phyloP scores from a whole-genome alignment of 2,113 vertebrate species.

The Propithecus coquereli region DNA sequence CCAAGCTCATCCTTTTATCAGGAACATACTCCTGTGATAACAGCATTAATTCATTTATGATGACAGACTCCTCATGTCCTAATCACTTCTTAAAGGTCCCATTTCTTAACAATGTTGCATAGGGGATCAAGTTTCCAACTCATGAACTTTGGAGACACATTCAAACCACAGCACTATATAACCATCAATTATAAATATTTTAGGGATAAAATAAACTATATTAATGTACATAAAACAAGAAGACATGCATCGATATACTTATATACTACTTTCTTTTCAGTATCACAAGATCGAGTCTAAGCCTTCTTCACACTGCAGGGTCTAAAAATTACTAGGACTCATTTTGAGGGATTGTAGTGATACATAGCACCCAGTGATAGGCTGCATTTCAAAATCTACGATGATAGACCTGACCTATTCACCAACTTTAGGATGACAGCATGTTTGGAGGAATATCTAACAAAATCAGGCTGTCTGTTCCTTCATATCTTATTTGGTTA shows the following conservation, averaged over 20 bases:
- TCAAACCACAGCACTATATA: neutral
- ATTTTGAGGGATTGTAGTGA: neutral
- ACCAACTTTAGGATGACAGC: neutral
- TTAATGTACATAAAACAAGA: neutral
- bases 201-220: constrained; percentile 15
- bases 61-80: neutral
- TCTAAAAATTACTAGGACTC: neutral
- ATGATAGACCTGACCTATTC: neutral
- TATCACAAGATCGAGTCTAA: neutral
- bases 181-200: neutral
- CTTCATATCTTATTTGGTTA: constrained; percentile 19
- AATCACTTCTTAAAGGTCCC: neutral
- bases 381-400: neutral
- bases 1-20: neutral
- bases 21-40: neutral
- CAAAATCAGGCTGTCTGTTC: neutral
- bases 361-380: neutral
- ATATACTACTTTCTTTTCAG: neutral
- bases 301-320: neutral
- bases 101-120: neutral
- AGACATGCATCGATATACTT: neutral
- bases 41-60: neutral
- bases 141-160: neutral
- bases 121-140: neutral
- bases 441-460: neutral